These are phyloP conservation scores for Drosophila serrata DNA, from an alignment of 1,140 invertebrate genomes.

Conservation along the genomic window DNA sequence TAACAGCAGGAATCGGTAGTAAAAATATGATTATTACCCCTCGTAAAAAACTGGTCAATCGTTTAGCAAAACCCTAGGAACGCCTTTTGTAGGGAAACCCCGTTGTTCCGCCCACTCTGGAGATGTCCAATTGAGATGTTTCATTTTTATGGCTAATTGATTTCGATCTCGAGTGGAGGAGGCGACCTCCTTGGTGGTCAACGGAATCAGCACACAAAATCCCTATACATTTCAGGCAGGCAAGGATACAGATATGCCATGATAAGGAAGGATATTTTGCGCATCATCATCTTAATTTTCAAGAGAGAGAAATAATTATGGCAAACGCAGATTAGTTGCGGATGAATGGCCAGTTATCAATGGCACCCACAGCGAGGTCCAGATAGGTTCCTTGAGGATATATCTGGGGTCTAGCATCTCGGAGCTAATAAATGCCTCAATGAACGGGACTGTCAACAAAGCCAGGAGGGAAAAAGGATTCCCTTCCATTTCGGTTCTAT, in stretches of 20 bases:
- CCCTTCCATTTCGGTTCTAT: slow-evolving; percentile 40
- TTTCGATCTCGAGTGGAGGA: slow-evolving; percentile 60
- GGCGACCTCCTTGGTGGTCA: slow-evolving; percentile 60
- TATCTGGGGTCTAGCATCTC: slow-evolving; percentile 62
- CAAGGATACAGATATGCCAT: slow-evolving; percentile 31
- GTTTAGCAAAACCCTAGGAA: slow-evolving; percentile 26
- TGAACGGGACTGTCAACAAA: slow-evolving; percentile 75
- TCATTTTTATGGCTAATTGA: slow-evolving; percentile 79
- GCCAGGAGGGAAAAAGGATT: slow-evolving; percentile 32
- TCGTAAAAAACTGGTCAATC: slow-evolving; percentile 15
- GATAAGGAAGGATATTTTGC: slow-evolving; percentile 69
- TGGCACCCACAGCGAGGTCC: slow-evolving; percentile 51
- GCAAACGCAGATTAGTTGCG: slow-evolving; percentile 76
- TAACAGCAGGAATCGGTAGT: slow-evolving; percentile 9
- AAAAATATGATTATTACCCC: slow-evolving; percentile 10
- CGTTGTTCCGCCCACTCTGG: slow-evolving; percentile 53
- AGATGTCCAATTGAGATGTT: slow-evolving; percentile 56
- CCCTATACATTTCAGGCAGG: slow-evolving; percentile 59
- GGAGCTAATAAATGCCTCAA: slow-evolving; percentile 67
- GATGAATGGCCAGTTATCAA: slow-evolving; percentile 69
- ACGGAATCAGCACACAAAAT: slow-evolving; percentile 73
- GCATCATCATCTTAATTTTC: slow-evolving; percentile 67
- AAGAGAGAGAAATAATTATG: slow-evolving; percentile 62
- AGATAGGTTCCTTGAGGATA: slow-evolving; percentile 4
- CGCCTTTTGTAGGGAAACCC: slow-evolving; percentile 34